A percentile compares a stretch with the other conserved stretches of the same genome.
Evolutionary conservation across 37 sponge, comb jelly and placozoan species (phyloP).

Genomic region (Cliona cf. orientalis): DNA sequence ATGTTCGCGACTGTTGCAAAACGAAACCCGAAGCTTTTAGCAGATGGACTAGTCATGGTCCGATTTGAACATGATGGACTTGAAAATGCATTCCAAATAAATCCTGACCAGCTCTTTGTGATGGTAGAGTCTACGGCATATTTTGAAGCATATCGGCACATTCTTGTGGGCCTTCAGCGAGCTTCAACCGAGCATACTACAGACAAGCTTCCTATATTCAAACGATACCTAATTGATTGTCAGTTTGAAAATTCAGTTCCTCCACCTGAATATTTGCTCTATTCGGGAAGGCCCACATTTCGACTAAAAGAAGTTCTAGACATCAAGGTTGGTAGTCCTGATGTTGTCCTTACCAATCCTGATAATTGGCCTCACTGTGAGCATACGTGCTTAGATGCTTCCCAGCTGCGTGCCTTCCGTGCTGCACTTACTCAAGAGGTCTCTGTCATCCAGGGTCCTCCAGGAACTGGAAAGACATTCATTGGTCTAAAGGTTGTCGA

Average conservation of each 20-base stretch:
- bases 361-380: slow-evolving; percentile 50
- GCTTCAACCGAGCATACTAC: not conserved
- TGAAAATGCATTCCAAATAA: slow-evolving; percentile 38
- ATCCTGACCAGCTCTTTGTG: slow-evolving; percentile 22
- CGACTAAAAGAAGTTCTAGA: not conserved
- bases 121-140: slow-evolving; percentile 89
- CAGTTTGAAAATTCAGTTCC: not conserved
- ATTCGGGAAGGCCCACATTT: not conserved
- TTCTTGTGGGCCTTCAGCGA: slow-evolving; percentile 61
- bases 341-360: slow-evolving; percentile 6
- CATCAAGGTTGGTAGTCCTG: not conserved
- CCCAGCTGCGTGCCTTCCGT: slow-evolving; percentile 74
- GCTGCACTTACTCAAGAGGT: slow-evolving; percentile 79
- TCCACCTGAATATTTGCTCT: slow-evolving; percentile 39
- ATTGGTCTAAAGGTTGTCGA: slow-evolving; percentile 85
- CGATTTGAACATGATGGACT: slow-evolving; percentile 79
- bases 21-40: slow-evolving; percentile 49
- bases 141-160: slow-evolving; percentile 90
- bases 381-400: slow-evolving; percentile 56
- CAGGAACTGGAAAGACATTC: slow-evolving; percentile 95
- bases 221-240: slow-evolving; percentile 64
- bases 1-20: slow-evolving; percentile 74
- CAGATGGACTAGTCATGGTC: slow-evolving; percentile 57
- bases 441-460: slow-evolving; percentile 96
- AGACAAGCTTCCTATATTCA: slow-evolving; percentile 70